These are phyloP conservation scores for Ornithoptera alexandrae DNA, from an alignment of 2,888 invertebrate species.

Conservation along the genomic window DNA sequence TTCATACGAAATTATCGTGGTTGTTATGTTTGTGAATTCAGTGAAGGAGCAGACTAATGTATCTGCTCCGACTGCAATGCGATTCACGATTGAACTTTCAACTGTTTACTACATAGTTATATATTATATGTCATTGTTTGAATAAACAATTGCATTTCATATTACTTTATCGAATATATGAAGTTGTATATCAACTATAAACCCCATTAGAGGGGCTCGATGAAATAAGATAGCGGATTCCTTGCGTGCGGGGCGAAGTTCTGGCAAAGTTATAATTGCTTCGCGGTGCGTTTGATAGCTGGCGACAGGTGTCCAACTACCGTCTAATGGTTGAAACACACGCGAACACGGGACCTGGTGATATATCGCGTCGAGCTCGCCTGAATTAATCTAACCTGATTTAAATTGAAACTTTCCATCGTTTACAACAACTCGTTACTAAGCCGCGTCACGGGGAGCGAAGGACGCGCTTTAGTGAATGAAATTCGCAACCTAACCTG, in stretches of 20 bases:
- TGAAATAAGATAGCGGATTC: conserved; percentile 21
- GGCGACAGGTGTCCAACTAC: conserved; percentile 39
- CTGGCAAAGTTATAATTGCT: conserved; percentile 42
- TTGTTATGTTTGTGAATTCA: no score
- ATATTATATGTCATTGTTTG: no score
- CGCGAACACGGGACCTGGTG: not conserved
- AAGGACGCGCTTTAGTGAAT: no score
- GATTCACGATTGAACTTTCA: no score
- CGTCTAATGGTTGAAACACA: conserved; percentile 25
- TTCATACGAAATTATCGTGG: no score
- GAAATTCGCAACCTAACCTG: no score
- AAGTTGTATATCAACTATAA: no score
- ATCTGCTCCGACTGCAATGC: no score
- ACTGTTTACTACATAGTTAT: no score
- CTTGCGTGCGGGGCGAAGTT: conserved; percentile 36
- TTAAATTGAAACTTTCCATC: conserved; percentile 17
- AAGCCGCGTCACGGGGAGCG: not conserved
- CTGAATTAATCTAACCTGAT: conserved; percentile 16
- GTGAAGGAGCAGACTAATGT: no score
- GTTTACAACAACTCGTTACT: not conserved
- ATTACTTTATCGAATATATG: no score
- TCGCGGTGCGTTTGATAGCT: conserved; percentile 30
- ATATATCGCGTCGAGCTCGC: conserved; percentile 7
- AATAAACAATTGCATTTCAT: no score
- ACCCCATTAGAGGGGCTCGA: conserved; percentile 12